These are phyloP conservation scores for Tinea semifulvella DNA, from an alignment of 2,888 invertebrate genomes.

Conservation along the genomic window DNA sequence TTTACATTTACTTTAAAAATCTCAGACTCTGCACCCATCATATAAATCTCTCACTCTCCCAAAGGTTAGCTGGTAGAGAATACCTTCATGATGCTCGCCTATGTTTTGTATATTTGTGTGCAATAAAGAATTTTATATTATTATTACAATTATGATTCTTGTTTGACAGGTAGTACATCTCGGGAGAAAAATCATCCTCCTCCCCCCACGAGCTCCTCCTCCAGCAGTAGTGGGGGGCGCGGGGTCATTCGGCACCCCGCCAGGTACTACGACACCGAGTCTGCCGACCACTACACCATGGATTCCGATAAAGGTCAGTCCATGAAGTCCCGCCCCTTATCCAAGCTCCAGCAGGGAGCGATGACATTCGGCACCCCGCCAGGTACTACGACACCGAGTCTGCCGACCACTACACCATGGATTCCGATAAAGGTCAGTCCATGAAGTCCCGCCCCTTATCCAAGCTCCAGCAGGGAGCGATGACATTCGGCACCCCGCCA, in stretches of 20 bases:
- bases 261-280: slow-evolving; percentile 25
- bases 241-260: slow-evolving; percentile 17
- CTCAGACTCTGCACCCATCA: too few species aligned
- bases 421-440: slow-evolving; percentile 44
- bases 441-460: slow-evolving; percentile 30
- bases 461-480: slow-evolving; percentile 54
- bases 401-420: slow-evolving; percentile 50
- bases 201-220: slow-evolving; percentile 42
- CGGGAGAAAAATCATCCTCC: not conserved
- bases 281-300: too few species aligned
- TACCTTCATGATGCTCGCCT: too few species aligned
- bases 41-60: too few species aligned
- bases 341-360: slow-evolving; percentile 56
- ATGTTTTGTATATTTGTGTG: too few species aligned
- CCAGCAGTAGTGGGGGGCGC: slow-evolving; percentile 53
- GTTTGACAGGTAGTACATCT: not conserved
- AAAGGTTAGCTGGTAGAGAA: too few species aligned
- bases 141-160: too few species aligned
- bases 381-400: slow-evolving; percentile 23
- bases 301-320: slow-evolving; percentile 46
- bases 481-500: slow-evolving; percentile 20
- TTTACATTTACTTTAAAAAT: too few species aligned
- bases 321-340: slow-evolving; percentile 26
- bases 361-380: slow-evolving; percentile 20
- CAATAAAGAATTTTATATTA: too few species aligned